Conservation (phyloP, 2,888 invertebrate genomes). For the Vanessa cardui region DNA sequence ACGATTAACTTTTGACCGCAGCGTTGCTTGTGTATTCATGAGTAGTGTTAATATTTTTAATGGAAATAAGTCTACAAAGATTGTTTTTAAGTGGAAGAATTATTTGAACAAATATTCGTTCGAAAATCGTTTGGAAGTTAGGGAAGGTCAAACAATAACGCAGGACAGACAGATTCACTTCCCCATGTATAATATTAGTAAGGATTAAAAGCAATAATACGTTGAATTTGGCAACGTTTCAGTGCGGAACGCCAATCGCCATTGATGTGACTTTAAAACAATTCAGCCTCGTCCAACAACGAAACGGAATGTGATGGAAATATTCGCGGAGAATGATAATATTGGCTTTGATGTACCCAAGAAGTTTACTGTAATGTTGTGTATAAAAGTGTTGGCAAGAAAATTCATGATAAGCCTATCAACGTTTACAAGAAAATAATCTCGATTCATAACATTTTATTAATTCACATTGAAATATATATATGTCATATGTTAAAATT, state of each 20-base stretch:
- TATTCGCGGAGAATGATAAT: neutral
- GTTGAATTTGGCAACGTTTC: constrained; percentile 34
- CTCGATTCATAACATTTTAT: too few relatives aligned
- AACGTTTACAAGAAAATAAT: too few relatives aligned
- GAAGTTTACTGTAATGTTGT: constrained; percentile 4
- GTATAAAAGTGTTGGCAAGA: too few relatives aligned
- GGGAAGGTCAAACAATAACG: neutral
- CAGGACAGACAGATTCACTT: neutral
- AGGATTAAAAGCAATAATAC: constrained; percentile 19
- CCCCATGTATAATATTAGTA: neutral
- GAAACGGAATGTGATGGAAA: constrained; percentile 6
- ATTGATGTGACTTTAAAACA: constrained; percentile 16
- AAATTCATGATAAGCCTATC: neutral
- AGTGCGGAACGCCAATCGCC: constrained; percentile 15
- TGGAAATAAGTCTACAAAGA: too few relatives aligned
- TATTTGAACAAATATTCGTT: too few relatives aligned
- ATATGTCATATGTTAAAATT: too few relatives aligned
- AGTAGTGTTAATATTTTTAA: too few relatives aligned
- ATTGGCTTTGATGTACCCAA: constrained; percentile 6
- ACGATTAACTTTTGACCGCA: too few relatives aligned
- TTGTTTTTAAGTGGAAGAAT: too few relatives aligned
- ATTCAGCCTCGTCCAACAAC: constrained; percentile 14
- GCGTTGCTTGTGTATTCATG: too few relatives aligned
- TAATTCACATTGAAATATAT: too few relatives aligned
- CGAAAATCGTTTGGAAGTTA: too few relatives aligned